A percentile compares a stretch with the other conserved stretches of the same genome.
Conservation (phyloP, 2,888 invertebrate genomes). For the Cryptosula pallasiana region DNA sequence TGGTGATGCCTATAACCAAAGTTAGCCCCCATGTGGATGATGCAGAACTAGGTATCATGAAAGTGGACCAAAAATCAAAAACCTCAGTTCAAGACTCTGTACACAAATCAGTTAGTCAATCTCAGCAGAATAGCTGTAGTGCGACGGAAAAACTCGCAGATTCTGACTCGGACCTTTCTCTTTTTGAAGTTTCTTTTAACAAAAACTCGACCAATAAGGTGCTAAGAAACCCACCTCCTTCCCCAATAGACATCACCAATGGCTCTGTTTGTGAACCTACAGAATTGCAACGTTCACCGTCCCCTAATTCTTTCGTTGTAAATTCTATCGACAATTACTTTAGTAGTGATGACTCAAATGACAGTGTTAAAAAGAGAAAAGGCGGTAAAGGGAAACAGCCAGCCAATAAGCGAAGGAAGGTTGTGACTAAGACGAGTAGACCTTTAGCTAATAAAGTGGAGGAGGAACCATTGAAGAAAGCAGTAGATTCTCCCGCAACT, state of each 20-base stretch:
- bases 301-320: not conserved
- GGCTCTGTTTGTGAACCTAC: no score
- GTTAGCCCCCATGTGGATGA: not conserved
- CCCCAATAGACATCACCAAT: not conserved
- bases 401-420: conserved; percentile 10
- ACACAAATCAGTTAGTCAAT: not conserved
- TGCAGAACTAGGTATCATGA: no score
- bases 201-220: not conserved
- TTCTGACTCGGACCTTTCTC: conserved; percentile 15
- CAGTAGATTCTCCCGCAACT: not conserved
- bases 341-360: not conserved
- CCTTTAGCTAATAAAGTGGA: not conserved
- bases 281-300: no score
- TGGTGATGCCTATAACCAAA: conserved; percentile 4
- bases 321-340: not conserved
- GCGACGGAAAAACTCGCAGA: not conserved
- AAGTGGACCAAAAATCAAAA: not conserved
- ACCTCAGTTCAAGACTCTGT: not conserved
- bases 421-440: conserved; percentile 1
- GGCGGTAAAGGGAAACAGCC: conserved; percentile 3
- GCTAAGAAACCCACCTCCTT: not conserved
- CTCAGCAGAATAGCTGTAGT: not conserved
- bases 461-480: not conserved
- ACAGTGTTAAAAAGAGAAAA: not conserved
- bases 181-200: conserved; percentile 8